Evolutionary conservation across 2,888 invertebrate species (phyloP).

Genomic region (Cryptus viduatorius): DNA sequence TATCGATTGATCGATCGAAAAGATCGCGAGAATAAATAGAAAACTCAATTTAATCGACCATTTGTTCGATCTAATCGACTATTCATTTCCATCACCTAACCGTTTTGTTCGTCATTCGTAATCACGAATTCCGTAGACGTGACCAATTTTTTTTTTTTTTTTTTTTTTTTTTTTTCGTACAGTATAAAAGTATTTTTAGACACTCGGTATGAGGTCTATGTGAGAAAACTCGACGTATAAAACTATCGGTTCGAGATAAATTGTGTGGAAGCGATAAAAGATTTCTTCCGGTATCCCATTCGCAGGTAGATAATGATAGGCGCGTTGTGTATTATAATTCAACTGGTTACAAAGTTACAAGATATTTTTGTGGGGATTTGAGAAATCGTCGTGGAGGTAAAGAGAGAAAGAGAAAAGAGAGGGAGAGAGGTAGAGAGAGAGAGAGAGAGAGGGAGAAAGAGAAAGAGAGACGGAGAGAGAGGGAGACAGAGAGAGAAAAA

Average conservation of each 20-base stretch:
- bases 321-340: slow-evolving; percentile 2
- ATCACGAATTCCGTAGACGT: no score
- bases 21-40: no score
- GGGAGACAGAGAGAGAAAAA: slow-evolving; percentile 7
- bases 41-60: no score
- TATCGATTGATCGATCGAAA: no score
- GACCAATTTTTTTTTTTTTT: no score
- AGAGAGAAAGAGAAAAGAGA: not conserved
- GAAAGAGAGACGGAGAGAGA: slow-evolving; percentile 6
- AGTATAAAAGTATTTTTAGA: no score
- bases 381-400: slow-evolving; percentile 44
- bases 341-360: slow-evolving; percentile 41
- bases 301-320: slow-evolving; percentile 31
- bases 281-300: slow-evolving; percentile 46
- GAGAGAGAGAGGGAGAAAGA: not conserved
- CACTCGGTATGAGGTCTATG: no score
- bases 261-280: slow-evolving; percentile 31
- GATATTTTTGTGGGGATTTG: slow-evolving; percentile 43
- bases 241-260: not conserved
- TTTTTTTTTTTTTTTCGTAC: no score
- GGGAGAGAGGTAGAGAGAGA: not conserved
- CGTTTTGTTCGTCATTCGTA: no score
- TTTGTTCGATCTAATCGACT: no score
- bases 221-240: not conserved
- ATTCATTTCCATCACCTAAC: no score